phyloP scores from a whole-genome alignment of 2,888 invertebrate species.

The Cantharis flavilabris region DNA sequence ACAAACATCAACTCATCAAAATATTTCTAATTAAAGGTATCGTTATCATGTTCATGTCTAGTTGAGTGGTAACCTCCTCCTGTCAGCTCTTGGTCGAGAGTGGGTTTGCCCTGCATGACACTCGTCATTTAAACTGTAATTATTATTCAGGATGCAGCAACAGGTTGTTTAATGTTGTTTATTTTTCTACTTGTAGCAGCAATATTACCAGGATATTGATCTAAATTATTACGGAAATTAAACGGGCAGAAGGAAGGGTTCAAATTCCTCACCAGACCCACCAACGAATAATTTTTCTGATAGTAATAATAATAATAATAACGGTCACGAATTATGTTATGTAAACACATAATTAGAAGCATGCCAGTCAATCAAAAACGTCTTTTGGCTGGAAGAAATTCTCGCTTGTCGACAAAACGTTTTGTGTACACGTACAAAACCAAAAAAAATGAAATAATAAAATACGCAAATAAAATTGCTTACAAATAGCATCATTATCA shows the following conservation, averaged over 20 bases:
- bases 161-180: slow-evolving; percentile 45
- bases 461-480: neutral
- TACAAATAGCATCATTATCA: neutral
- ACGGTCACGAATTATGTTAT: neutral
- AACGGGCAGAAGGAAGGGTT: neutral
- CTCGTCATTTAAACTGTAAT: slow-evolving; percentile 50
- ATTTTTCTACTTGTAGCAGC: slow-evolving; percentile 44
- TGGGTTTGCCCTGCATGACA: slow-evolving; percentile 45
- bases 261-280: neutral
- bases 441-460: neutral
- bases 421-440: neutral
- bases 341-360: neutral
- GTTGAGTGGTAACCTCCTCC: slow-evolving; percentile 38
- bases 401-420: neutral
- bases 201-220: slow-evolving; percentile 9
- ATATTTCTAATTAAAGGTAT: slow-evolving; percentile 53
- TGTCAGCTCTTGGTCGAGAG: slow-evolving; percentile 45
- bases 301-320: neutral
- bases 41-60: slow-evolving; percentile 55
- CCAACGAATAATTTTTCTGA: neutral
- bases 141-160: slow-evolving; percentile 44
- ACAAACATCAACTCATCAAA: slow-evolving; percentile 54
- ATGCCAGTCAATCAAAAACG: neutral
- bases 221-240: slow-evolving; percentile 4
- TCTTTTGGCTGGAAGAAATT: neutral